Conservation (phyloP, 2,888 invertebrate genomes). For the Acleris cristana region DNA sequence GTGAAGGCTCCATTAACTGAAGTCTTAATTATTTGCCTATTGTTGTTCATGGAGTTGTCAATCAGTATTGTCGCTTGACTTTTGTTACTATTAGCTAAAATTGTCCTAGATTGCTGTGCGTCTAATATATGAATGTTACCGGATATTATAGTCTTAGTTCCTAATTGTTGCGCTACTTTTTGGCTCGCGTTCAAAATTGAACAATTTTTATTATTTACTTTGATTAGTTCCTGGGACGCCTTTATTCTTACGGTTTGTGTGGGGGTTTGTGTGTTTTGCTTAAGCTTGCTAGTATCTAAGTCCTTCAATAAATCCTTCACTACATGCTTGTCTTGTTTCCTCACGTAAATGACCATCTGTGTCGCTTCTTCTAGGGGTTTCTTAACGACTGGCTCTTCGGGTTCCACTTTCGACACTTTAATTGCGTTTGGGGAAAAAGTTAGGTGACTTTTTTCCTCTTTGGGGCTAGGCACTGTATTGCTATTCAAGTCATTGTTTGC, state of each 20-base stretch:
- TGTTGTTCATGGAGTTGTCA: constrained; percentile 75
- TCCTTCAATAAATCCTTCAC: constrained; percentile 87
- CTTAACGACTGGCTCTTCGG: constrained; percentile 59
- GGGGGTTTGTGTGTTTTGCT: constrained; percentile 53
- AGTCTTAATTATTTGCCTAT: constrained; percentile 80
- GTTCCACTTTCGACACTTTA: constrained; percentile 83
- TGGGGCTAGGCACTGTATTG: constrained; percentile 83
- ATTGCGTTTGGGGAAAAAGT: constrained; percentile 88
- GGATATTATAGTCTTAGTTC: constrained; percentile 79
- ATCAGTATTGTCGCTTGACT: constrained; percentile 79
- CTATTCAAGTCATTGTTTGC: constrained; percentile 62
- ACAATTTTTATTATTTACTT: constrained; percentile 76
- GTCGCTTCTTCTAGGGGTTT: constrained; percentile 75
- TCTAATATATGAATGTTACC: constrained; percentile 82
- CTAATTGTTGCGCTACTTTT: constrained; percentile 73
- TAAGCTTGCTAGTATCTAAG: constrained; percentile 74
- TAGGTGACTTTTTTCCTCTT: constrained; percentile 87
- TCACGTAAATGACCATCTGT: constrained; percentile 77
- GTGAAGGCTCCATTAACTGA: constrained; percentile 70
- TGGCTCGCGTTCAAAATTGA: constrained; percentile 77
- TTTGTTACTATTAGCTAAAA: constrained; percentile 76
- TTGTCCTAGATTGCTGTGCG: constrained; percentile 78
- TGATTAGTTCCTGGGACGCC: constrained; percentile 70
- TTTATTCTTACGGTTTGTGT: constrained; percentile 75
- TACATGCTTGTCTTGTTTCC: constrained; percentile 80